These are phyloP conservation scores for Gyrodactylus salaris DNA, from an alignment of 1,140 invertebrate species.

Conservation along the genomic window DNA sequence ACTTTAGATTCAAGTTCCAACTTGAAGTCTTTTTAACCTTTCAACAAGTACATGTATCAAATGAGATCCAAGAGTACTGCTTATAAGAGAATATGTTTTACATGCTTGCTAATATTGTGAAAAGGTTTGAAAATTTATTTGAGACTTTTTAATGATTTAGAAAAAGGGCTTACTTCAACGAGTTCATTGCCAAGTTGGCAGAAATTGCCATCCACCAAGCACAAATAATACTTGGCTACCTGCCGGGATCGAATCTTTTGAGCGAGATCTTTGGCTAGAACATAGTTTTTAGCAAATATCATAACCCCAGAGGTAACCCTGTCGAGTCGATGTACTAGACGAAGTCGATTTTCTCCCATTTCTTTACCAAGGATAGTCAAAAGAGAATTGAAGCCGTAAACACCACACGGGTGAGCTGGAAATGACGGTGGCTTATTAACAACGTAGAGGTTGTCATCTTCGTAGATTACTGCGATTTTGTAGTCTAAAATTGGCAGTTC, in stretches of 20 bases:
- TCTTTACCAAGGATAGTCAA: conserved; percentile 82
- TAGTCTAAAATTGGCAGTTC: conserved; percentile 24
- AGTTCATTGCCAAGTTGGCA: too few relatives aligned
- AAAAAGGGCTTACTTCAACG: too few relatives aligned
- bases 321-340: conserved; percentile 28
- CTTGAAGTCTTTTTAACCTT: too few relatives aligned
- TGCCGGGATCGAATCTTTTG: conserved; percentile 48
- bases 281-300: conserved; percentile 45
- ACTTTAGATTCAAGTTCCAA: too few relatives aligned
- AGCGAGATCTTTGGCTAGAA: conserved; percentile 12
- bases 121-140: too few relatives aligned
- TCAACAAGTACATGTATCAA: too few relatives aligned
- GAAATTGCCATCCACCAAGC: conserved; percentile 72
- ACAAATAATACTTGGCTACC: conserved; percentile 72
- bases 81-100: too few relatives aligned
- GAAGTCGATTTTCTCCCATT: conserved; percentile 32
- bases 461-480: conserved; percentile 66
- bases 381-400: conserved; percentile 74
- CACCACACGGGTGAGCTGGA: conserved; percentile 81
- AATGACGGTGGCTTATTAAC: conserved; percentile 98
- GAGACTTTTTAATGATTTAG: too few relatives aligned
- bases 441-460: conserved; percentile 85
- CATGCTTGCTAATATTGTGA: too few relatives aligned
- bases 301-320: conserved; percentile 65
- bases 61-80: too few relatives aligned